phyloP scores from a whole-genome alignment of 2,888 invertebrate species.

The Saturnia pavonia region DNA sequence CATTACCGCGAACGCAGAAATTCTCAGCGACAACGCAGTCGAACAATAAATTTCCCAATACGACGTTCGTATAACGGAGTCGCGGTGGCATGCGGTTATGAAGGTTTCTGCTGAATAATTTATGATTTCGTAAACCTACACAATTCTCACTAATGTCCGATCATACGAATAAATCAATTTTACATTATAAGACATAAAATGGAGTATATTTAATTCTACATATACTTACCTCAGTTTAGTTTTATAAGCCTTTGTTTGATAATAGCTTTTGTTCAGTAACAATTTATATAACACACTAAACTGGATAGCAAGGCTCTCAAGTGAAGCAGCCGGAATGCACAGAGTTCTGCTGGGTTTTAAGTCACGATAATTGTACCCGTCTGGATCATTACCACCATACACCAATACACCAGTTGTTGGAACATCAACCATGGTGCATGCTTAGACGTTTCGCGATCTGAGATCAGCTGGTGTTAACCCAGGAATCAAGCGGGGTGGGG shows the following conservation, averaged over 20 bases:
- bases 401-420: too few relatives aligned
- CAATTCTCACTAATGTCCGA: slow-evolving; percentile 11
- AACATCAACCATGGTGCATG: too few relatives aligned
- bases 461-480: too few relatives aligned
- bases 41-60: slow-evolving; percentile 14
- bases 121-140: slow-evolving; percentile 33
- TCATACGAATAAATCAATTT: background rate
- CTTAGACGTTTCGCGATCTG: too few relatives aligned
- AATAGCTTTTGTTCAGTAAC: too few relatives aligned
- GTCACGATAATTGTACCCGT: too few relatives aligned
- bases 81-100: slow-evolving; percentile 19
- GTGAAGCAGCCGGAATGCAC: too few relatives aligned
- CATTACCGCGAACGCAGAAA: slow-evolving; percentile 3
- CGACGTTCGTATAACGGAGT: slow-evolving; percentile 7
- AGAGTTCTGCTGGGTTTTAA: too few relatives aligned
- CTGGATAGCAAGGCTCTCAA: too few relatives aligned
- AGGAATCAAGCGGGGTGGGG: too few relatives aligned
- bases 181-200: background rate
- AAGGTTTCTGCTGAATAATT: slow-evolving; percentile 35
- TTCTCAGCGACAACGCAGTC: slow-evolving; percentile 8
- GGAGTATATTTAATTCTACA: background rate
- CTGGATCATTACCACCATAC: too few relatives aligned
- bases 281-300: too few relatives aligned
- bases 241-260: background rate
- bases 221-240: background rate